A percentile compares a stretch with the other conserved stretches of the same genome.
Conservation (phyloP, 2,888 invertebrate species). For the Mystacides longicornis region DNA sequence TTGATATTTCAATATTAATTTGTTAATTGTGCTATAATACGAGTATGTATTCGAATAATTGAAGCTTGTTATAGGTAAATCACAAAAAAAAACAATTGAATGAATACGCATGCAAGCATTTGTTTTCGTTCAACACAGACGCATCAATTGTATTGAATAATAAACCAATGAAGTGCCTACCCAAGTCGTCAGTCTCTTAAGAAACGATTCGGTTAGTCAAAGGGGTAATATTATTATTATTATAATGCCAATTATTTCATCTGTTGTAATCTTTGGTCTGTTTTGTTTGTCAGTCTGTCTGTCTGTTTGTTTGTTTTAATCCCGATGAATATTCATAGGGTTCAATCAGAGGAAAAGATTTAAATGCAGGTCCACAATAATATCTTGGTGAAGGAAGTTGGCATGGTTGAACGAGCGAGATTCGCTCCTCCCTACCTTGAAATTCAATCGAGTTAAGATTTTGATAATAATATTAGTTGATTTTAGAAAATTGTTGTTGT, state of each 20-base stretch:
- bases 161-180: not conserved
- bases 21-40: no score
- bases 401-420: no score
- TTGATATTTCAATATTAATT: no score
- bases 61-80: no score
- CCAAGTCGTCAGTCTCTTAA: no score
- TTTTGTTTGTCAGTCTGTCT: not conserved
- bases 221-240: not conserved
- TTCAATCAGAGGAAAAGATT: conserved; percentile 5
- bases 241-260: conserved; percentile 1
- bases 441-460: no score
- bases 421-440: no score
- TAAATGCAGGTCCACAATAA: not conserved
- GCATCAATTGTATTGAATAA: not conserved
- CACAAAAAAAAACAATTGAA: not conserved
- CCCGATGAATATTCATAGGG: conserved; percentile 8
- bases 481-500: no score
- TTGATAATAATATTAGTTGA: no score
- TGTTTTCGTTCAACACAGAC: not conserved
- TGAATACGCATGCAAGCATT: not conserved
- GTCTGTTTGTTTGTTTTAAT: not conserved
- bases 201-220: no score
- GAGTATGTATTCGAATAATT: no score
- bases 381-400: not conserved
- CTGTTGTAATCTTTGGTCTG: not conserved